Evolutionary conservation across 2,888 invertebrate genomes (phyloP), one percentile per base, ranked within the genome.

Genomic region (Chouioia cunea): DNA sequence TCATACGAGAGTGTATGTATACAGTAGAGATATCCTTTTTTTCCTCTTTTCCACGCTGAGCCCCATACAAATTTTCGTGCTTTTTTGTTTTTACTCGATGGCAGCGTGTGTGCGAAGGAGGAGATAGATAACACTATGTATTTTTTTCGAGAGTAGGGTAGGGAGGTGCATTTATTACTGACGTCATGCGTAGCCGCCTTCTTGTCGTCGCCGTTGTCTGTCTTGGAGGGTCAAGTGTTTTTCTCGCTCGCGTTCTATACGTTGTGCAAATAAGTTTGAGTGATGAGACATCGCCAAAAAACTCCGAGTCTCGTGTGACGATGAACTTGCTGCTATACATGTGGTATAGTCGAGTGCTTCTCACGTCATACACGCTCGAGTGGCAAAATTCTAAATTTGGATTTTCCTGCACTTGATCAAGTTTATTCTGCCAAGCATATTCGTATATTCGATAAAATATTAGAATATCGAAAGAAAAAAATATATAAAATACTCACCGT

Each of bases 401-500:
- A 27, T 27, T 27, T 6, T 27, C 27, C 4, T 27, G 27, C 3
- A 27, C 6, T 27, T 27, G 27, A 3, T 27, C 27, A n/a, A n/a
- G n/a, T n/a, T n/a, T n/a, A n/a, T n/a, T n/a, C n/a, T n/a, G n/a
- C n/a, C n/a, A n/a, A n/a, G n/a, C n/a, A n/a, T n/a, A n/a, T n/a
- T n/a, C n/a, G n/a, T n/a, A n/a, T n/a, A n/a, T n/a, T n/a, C n/a
- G n/a, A n/a, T n/a, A n/a, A n/a, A n/a, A n/a, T n/a, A n/a, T n/a
- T n/a, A n/a, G n/a, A n/a, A n/a, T n/a, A n/a, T n/a, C n/a, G n/a
- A n/a, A n/a, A n/a, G n/a, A n/a, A n/a, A n/a, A n/a, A 20, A 43
- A 43, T 46, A 43, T 48, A 22, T 53, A 54, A 56, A 14, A 4
- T 0, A 64, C 91, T 89, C 77, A 93, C 93, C 93, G 92, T 93